These are phyloP conservation scores for Spicauda simplicius DNA, from an alignment of 2,888 invertebrate genomes.

Conservation along the genomic window DNA sequence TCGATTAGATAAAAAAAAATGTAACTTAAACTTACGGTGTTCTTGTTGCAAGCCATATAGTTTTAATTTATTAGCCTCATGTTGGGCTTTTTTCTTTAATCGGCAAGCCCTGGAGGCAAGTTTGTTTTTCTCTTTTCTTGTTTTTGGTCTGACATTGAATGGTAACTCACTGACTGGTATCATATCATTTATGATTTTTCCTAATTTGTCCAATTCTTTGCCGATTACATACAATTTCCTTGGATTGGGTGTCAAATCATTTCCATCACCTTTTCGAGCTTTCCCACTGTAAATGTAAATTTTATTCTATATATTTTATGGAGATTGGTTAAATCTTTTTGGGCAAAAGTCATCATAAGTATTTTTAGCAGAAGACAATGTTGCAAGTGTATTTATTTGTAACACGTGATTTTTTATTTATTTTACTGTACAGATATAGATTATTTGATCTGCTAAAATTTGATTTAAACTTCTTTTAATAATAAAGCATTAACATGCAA, in stretches of 20 bases:
- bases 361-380: no score
- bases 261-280: conserved; percentile 98
- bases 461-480: no score
- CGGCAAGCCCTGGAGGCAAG: conserved; percentile 98
- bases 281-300: conserved; percentile 88
- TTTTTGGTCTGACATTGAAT: conserved; percentile 94
- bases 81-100: conserved; percentile 99
- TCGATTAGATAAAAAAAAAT: no score
- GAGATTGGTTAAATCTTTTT: not conserved
- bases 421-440: no score
- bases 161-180: conserved; percentile 97
- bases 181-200: conserved; percentile 97
- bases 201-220: conserved; percentile 95
- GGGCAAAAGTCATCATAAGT: not conserved
- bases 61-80: conserved; percentile 99
- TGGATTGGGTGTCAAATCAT: conserved; percentile 98
- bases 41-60: conserved; percentile 96
- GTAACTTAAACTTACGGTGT: conserved; percentile 90
- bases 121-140: conserved; percentile 99
- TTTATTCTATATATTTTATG: not conserved
- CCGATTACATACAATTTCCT: conserved; percentile 96
- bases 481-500: no score
- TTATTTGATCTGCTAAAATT: no score
- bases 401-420: no score
- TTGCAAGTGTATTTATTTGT: no score